Evolutionary conservation across 2,797 vertebrate genomes (phyloP), one percentile per base, ranked within the genome.

Genomic region (Cirrhinus molitorella): DNA sequence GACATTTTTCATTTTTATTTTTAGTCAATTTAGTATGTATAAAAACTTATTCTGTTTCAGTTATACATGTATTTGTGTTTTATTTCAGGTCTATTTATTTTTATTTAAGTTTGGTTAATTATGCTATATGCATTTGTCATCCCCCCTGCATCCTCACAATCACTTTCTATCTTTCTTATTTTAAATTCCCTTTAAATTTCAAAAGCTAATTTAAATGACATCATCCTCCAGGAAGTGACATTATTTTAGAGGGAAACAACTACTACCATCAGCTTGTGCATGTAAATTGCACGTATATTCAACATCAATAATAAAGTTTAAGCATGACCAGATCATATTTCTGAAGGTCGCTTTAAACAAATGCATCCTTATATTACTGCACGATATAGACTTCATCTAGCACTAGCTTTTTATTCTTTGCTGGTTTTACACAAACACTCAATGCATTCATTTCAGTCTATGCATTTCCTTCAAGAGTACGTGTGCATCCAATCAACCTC

Each of bases 331-430:
- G 13, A 25, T 3, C n/a, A 25, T 45, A 10, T 23, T 25, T 25
- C 40, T 16, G 40, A 23, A 43, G 23, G 21, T 17, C 25, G 25
- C 23, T 61, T 28, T 28, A 25, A 61, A 6, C 14, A 4, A 61
- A 28, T 1, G 9, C 19, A 21, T 17, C 17, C 31, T 66, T 21
- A 37, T 11, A 66, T 21, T 37, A 37, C 34, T 12, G 63, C 63
- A 37, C 19, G 76, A 84, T 37, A 49, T 53, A 25, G 21, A 66
- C 76, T 66, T 68, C 19, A 43, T 47, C 40, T 45, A 23, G 12
- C 34, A 67, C 5, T 13, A 6, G 5, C 5, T 25, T 34, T 59
- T n/a, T 17, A 6, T 6, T 49, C 25, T 25, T 8, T 3, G 4
- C 40, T 43, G 43, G 23, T 31, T 49, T 31, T 78, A n/a, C 13